Evolutionary conservation across 53 echinoderm and acorn worm species (phyloP), one percentile per base, ranked within the genome.

Genomic region (Echinarachnius parma): DNA sequence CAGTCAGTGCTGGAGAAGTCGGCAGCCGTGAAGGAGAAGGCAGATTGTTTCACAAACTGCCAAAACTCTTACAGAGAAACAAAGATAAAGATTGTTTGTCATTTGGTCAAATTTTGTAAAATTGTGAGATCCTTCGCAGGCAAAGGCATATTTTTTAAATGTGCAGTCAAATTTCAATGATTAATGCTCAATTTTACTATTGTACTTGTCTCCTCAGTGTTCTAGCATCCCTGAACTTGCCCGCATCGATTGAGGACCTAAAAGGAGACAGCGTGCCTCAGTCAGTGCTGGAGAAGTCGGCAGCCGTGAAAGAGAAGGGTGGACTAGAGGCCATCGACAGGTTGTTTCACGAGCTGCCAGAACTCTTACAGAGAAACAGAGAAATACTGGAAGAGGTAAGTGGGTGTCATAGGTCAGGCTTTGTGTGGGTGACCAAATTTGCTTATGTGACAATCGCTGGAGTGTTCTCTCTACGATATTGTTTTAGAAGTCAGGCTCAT

Each of bases 221-320:
- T 11, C 78, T 98, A 30, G 80, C 88, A 22, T 91, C 98, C 29
- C 74, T 98, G 46, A 98, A 98, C 60, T 66, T 98, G 45, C 98
- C 98, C 30, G 98, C 98, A 30, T 64, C 98, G 20, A 88, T 98
- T 34, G 98, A 98, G 53, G 98, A 98, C 64, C 82, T 98, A 44
- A 83, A 85, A 28, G 98, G 98, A 26, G 80, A 88, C 49, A 68
- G 62, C 11, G 66, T 93, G 53, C 98, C 98, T 20, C 83, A 82
- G 45, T 98, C 98, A 21, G 69, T 98, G 34, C 34, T 91, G 58
- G 91, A 88, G 62, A 98, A 98, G 60, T 84, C 91, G 23, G 70
- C 61, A 16, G 77, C 34, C 34, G 68, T 96, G n/a, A 85, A 85
- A 25, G 80, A 84, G 32, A 77, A 84, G 34, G 98, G 98, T 7